Evolutionary conservation across 2,888 invertebrate genomes (phyloP).

Genomic region (Diabrotica balteata): DNA sequence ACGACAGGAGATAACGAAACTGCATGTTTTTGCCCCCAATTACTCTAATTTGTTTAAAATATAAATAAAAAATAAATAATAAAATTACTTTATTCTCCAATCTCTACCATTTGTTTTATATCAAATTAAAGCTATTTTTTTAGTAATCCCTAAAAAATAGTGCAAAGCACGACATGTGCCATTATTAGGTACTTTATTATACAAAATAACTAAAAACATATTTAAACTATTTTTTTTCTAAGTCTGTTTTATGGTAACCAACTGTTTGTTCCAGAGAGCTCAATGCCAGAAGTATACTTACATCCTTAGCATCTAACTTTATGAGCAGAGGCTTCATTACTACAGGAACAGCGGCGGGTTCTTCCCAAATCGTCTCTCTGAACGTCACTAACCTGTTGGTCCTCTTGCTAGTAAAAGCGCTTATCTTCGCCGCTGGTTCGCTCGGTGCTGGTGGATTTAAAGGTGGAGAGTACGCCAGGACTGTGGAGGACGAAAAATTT

Average conservation of each 20-base stretch:
- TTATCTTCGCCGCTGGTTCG: slow-evolving; percentile 83
- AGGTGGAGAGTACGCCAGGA: slow-evolving; percentile 64
- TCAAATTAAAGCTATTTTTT: no score
- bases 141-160: no score
- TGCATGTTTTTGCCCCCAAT: no score
- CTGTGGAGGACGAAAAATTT: slow-evolving; percentile 61
- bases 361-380: slow-evolving; percentile 72
- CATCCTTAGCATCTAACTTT: slow-evolving; percentile 53
- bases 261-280: slow-evolving; percentile 46
- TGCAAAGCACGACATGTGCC: no score
- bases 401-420: slow-evolving; percentile 79
- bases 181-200: no score
- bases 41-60: no score
- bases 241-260: not conserved
- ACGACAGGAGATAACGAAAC: no score
- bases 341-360: slow-evolving; percentile 44
- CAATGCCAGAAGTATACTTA: slow-evolving; percentile 53
- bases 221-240: no score
- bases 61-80: no score
- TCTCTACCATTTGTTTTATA: no score
- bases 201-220: no score
- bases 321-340: slow-evolving; percentile 52
- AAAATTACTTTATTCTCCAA: no score
- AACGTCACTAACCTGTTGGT: slow-evolving; percentile 84
- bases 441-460: slow-evolving; percentile 67